phyloP scores from a whole-genome alignment of 2,113 vertebrate genomes.

The Narcine bancroftii region DNA sequence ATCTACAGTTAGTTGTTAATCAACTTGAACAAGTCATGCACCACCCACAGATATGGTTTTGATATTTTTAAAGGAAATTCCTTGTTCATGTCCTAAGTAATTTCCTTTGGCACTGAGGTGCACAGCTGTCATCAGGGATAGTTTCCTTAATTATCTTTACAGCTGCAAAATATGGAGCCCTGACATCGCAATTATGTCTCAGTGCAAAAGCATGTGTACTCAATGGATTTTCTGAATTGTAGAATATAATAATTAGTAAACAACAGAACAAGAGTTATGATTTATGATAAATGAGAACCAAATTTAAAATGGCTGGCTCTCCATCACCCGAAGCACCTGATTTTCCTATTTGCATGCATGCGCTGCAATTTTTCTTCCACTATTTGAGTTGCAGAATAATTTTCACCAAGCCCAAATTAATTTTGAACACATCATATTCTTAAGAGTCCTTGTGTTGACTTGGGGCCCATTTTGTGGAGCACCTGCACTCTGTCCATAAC shows the following conservation, averaged over 20 bases:
- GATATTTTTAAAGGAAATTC: neutral
- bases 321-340: neutral
- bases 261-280: neutral
- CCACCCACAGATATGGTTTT: neutral
- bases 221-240: neutral
- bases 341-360: neutral
- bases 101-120: neutral
- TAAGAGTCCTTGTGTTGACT: too few species aligned
- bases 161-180: neutral
- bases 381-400: neutral
- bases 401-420: neutral
- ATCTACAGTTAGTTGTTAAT: too few species aligned
- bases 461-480: too few species aligned
- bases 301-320: neutral
- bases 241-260: neutral
- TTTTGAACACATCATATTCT: neutral
- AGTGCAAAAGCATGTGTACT: neutral
- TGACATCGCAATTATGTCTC: neutral
- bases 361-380: neutral
- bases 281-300: neutral
- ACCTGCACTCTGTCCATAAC: too few species aligned
- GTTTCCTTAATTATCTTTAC: constrained; percentile 3
- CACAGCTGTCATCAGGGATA: neutral
- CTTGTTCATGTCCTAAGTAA: neutral
- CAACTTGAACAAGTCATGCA: too few species aligned